Conservation (phyloP, 2,113 vertebrate species). For the Cryptoleucopteryx plumbea region DNA sequence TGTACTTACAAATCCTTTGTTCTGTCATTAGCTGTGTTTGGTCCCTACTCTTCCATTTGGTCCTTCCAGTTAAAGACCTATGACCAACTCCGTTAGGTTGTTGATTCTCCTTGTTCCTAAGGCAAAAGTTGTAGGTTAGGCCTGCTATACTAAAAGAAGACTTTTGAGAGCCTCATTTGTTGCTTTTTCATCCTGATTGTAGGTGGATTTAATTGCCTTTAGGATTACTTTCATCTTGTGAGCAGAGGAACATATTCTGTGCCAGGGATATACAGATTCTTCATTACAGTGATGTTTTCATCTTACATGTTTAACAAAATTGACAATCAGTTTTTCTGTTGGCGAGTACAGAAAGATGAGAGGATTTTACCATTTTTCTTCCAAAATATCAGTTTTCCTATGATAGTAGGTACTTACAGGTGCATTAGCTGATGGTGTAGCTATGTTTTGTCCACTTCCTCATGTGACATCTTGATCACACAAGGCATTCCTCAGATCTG, state of each 20-base stretch:
- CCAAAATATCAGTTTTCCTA: background rate
- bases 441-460: background rate
- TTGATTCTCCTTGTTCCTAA: background rate
- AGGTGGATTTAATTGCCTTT: background rate
- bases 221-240: background rate
- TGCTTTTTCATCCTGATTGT: background rate
- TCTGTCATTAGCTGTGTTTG: background rate
- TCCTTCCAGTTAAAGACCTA: background rate
- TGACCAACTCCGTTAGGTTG: background rate
- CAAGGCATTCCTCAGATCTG: background rate
- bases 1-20: background rate
- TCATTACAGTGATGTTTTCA: background rate
- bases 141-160: background rate
- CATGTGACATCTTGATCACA: background rate
- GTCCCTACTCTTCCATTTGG: background rate
- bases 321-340: background rate
- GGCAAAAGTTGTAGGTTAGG: background rate
- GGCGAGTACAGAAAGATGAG: background rate
- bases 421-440: background rate
- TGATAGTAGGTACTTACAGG: background rate
- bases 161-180: background rate
- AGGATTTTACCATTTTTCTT: background rate
- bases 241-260: background rate
- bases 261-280: background rate
- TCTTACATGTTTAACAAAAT: background rate